phyloP scores from a whole-genome alignment of 2,797 vertebrate species.

The Numenius phaeopus region DNA sequence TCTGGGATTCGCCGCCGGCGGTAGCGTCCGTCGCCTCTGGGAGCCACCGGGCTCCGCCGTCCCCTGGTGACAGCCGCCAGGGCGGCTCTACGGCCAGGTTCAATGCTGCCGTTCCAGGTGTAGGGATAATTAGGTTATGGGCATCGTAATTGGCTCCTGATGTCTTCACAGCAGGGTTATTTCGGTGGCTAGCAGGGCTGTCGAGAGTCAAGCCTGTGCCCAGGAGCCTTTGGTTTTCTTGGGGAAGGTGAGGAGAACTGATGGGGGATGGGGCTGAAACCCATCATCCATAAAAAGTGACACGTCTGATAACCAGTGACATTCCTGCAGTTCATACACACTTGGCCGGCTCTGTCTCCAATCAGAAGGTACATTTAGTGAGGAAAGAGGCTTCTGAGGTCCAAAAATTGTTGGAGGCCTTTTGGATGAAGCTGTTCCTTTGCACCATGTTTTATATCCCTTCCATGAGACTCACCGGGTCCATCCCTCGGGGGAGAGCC shows the following conservation, averaged over 20 bases:
- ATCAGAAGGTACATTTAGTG: fast-evolving
- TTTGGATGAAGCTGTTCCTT: background rate
- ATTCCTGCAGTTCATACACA: fast-evolving
- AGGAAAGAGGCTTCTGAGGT: too few species aligned
- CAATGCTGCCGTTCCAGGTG: fast-evolving
- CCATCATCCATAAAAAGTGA: fast-evolving
- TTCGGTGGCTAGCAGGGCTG: background rate
- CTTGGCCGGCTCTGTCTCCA: too few species aligned
- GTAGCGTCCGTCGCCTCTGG: fast-evolving
- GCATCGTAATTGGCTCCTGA: fast-evolving
- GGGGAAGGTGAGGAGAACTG: background rate
- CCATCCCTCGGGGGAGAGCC: fast-evolving
- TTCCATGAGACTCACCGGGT: background rate
- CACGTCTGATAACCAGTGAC: fast-evolving
- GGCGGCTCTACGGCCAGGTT: background rate
- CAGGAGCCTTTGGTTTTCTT: fast-evolving
- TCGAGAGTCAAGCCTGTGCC: fast-evolving
- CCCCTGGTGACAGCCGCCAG: too few species aligned
- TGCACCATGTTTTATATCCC: fast-evolving
- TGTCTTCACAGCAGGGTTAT: fast-evolving
- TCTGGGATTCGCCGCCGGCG: too few species aligned
- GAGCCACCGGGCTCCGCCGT: fast-evolving
- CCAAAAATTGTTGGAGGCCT: background rate
- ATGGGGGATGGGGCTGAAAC: fast-evolving
- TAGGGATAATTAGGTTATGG: background rate